Evolutionary conservation across 2,113 vertebrate species (phyloP), one percentile per base, ranked within the genome.

Genomic region (Gobio gobio): DNA sequence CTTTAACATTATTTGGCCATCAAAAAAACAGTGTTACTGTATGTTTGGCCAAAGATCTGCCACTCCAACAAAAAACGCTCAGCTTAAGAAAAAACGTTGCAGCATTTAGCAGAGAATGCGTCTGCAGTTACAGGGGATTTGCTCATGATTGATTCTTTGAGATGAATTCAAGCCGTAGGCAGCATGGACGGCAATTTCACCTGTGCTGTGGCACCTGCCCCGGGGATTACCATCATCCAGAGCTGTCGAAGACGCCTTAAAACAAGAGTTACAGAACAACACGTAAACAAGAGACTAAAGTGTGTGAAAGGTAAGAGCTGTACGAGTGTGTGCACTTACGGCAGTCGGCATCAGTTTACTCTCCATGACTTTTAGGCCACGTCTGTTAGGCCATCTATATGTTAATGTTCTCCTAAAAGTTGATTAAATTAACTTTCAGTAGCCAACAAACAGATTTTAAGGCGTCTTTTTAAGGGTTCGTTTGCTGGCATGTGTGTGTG

Each of bases 401-500:
- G 72, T 16, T 49, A 74, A 74, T 74, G 72, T 16, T 74, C 72
- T 24, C 45, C 68, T 74, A 49, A 47, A 45, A 74, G n/a, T 47
- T 26, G 43, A 47, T n/a, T 26, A 74, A 47, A 74, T 74, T 74
- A 74, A 74, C 45, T 47, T 49, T 74, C n/a, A 26, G 43, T 16
- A 74, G 72, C 72, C 70, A 73, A 73, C 5, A 24, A 51, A 43
- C 43, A 22, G 40, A 74, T 43, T 74, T 74, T 26, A 74, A 47
- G n/a, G 43, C 0, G 59, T 63, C 59, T 63, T 26, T 63, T 63
- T 13, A 63, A 20, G 54, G 24, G 59, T 33, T 54, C 64, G 66
- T 85, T 73, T 70, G 54, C 70, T 76, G 72, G 36, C 29, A 49
- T 59, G 81, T 59, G 51, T 75, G 86, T 73, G 86, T 82, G 81